These are phyloP conservation scores for Araneus ventricosus DNA, from an alignment of 1,140 invertebrate species.

Conservation along the genomic window DNA sequence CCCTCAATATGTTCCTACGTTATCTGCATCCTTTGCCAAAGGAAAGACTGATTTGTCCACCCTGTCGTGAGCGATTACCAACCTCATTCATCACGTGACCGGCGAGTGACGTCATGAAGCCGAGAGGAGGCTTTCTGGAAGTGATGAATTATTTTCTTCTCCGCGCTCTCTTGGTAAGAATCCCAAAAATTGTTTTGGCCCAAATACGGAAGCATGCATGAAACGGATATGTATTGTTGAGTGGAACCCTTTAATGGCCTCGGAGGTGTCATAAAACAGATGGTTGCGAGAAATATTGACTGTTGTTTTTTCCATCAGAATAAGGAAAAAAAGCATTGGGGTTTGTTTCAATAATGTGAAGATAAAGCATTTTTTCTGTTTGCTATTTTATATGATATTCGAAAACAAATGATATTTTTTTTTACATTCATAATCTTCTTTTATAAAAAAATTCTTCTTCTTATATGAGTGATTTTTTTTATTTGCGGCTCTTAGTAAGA, in stretches of 20 bases:
- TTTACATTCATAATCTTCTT: too few relatives aligned
- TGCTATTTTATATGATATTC: too few relatives aligned
- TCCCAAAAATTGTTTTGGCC: not conserved
- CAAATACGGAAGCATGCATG: not conserved
- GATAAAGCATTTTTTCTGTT: too few relatives aligned
- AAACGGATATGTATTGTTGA: not conserved
- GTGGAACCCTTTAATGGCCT: not conserved
- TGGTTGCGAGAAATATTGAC: not conserved
- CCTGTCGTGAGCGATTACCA: not conserved
- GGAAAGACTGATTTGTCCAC: conserved; percentile 20
- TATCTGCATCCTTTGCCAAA: not conserved
- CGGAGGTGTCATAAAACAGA: not conserved
- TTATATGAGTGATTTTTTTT: too few relatives aligned
- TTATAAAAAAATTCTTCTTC: too few relatives aligned
- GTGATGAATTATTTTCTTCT: conserved; percentile 7
- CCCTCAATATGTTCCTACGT: not conserved
- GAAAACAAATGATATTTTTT: too few relatives aligned
- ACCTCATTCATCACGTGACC: conserved; percentile 39
- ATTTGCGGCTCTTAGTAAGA: too few relatives aligned
- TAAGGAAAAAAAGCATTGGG: too few relatives aligned
- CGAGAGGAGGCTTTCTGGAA: not conserved
- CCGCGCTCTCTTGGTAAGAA: not conserved
- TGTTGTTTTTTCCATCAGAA: too few relatives aligned
- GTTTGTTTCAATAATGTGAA: too few relatives aligned
- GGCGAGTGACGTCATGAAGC: not conserved